Conservation (phyloP, 2,888 invertebrate species). For the Priocnemis perturbator region DNA sequence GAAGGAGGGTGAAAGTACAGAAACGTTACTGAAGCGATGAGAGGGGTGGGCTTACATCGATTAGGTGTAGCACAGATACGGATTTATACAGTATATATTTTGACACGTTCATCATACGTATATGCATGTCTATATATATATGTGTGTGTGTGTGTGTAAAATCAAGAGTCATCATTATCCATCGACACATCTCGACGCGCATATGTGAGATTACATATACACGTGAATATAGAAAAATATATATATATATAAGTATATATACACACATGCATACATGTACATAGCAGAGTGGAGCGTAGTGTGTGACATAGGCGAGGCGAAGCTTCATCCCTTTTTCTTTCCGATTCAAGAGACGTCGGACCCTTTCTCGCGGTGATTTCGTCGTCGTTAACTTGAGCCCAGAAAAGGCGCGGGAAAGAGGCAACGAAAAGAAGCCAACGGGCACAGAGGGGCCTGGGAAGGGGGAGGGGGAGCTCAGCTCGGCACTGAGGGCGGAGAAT, state of each 20-base stretch:
- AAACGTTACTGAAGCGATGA: slow-evolving; percentile 73
- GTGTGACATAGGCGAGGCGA: slow-evolving; percentile 75
- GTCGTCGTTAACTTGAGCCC: slow-evolving; percentile 37
- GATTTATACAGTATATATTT: slow-evolving; percentile 54
- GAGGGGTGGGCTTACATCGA: slow-evolving; percentile 73
- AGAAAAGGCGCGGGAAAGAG: slow-evolving; percentile 15
- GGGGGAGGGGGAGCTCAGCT: background rate
- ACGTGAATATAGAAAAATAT: slow-evolving; percentile 35
- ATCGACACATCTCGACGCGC: background rate
- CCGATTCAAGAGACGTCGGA: slow-evolving; percentile 71
- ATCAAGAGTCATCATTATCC: slow-evolving; percentile 4
- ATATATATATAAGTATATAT: slow-evolving; percentile 42
- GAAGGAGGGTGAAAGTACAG: slow-evolving; percentile 65
- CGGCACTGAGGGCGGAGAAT: background rate
- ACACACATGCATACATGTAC: slow-evolving; percentile 54
- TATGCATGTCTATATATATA: slow-evolving; percentile 28
- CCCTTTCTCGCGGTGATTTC: slow-evolving; percentile 34
- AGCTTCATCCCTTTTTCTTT: slow-evolving; percentile 69
- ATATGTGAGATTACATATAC: slow-evolving; percentile 22
- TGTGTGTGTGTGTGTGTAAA: background rate
- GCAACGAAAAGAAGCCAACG: background rate
- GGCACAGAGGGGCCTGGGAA: slow-evolving; percentile 7
- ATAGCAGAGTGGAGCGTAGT: slow-evolving; percentile 74
- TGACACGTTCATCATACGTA: slow-evolving; percentile 60
- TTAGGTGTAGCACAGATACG: slow-evolving; percentile 74